phyloP scores from a whole-genome alignment of 2,113 vertebrate species.

The Melospiza georgiana region DNA sequence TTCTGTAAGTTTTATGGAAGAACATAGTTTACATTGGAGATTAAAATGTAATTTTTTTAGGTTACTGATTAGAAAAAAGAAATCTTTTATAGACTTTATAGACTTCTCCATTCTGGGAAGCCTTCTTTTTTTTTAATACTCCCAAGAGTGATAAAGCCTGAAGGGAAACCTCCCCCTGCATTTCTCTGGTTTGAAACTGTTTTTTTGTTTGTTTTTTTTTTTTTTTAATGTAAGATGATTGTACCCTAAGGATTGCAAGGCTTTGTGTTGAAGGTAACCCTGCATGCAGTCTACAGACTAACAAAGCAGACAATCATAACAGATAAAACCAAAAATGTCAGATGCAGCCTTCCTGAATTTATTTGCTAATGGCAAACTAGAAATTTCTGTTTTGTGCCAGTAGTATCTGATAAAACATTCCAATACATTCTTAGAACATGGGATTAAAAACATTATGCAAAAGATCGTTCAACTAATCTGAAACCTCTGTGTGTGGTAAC shows the following conservation, averaged over 20 bases:
- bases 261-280: not conserved
- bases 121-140: not conserved
- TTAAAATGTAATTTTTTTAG: not conserved
- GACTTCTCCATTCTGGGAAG: not conserved
- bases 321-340: not conserved
- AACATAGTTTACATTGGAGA: not conserved
- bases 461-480: not conserved
- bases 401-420: not conserved
- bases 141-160: not conserved
- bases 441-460: not conserved
- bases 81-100: not conserved
- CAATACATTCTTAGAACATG: not conserved
- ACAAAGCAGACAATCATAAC: not conserved
- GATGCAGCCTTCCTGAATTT: not conserved
- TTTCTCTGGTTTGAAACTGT: not conserved
- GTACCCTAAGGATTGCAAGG: not conserved
- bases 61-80: not conserved
- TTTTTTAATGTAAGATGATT: not conserved
- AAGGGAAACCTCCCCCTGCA: not conserved
- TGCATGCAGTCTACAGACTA: not conserved
- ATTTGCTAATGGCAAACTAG: not conserved
- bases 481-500: not conserved
- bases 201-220: not conserved
- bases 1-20: not conserved
- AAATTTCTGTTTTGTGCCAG: not conserved